Percentiles rank a stretch among this genome's conserved stretches.
Evolutionary conservation across 2,888 invertebrate genomes (phyloP).

Genomic region (Oscheius myriophilus): DNA sequence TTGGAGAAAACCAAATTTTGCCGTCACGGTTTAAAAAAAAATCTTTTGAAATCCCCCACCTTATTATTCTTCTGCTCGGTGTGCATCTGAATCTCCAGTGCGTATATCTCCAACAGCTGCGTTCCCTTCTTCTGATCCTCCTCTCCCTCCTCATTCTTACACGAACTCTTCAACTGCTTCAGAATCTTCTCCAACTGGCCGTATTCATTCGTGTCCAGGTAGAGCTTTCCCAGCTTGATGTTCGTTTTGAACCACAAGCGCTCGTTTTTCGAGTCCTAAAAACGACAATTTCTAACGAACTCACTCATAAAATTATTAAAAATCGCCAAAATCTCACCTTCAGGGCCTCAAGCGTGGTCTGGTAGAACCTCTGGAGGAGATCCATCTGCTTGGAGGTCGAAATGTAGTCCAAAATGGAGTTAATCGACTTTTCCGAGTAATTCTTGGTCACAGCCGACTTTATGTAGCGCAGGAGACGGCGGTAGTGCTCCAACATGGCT

Average conservation of each 20-base stretch:
- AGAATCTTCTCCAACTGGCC: conserved; percentile 93
- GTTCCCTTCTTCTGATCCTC: conserved; percentile 77
- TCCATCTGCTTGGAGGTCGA: conserved; percentile 98
- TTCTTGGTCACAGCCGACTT: conserved; percentile 99
- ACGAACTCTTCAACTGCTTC: conserved; percentile 94
- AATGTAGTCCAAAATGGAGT: conserved; percentile 98
- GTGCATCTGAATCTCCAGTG: conserved; percentile 99
- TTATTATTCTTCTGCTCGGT: conserved; percentile 99
- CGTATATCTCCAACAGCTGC: conserved; percentile 95
- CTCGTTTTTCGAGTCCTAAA: conserved; percentile 93
- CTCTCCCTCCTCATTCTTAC: conserved; percentile 77
- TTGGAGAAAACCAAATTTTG: too few species aligned
- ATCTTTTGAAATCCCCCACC: conserved; percentile 71
- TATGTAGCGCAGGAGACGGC: conserved; percentile 94
- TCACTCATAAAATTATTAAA: too few species aligned
- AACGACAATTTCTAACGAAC: conserved; percentile 10
- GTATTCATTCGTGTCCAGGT: conserved; percentile 94
- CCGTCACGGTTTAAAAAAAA: neutral
- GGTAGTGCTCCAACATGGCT: conserved; percentile 94
- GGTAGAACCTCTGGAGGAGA: conserved; percentile 95
- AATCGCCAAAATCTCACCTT: too few species aligned
- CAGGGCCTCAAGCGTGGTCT: conserved; percentile 78
- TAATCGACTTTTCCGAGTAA: conserved; percentile 99
- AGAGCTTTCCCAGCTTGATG: conserved; percentile 95
- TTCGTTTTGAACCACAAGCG: conserved; percentile 99